phyloP scores from a whole-genome alignment of 2,113 vertebrate species.

The Leptodactylus fuscus region DNA sequence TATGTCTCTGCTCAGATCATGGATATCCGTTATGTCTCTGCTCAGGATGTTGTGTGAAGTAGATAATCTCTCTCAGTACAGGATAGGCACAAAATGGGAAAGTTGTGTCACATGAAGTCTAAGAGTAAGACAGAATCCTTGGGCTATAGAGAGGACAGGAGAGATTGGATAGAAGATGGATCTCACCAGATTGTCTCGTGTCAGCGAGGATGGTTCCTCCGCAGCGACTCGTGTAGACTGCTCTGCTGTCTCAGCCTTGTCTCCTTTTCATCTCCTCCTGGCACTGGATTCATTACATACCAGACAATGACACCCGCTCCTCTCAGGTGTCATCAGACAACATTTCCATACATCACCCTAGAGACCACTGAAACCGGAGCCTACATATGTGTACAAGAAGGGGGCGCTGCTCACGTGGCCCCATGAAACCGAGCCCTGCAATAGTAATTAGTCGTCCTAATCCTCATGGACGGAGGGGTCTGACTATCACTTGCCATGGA shows the following conservation, averaged over 20 bases:
- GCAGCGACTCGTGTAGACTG: not conserved
- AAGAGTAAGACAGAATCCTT: no score
- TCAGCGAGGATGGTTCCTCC: not conserved
- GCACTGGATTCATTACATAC: constrained; percentile 34
- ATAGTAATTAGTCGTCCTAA: not conserved
- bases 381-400: not conserved
- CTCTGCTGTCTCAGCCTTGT: not conserved
- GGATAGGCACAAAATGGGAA: no score
- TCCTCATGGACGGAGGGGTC: not conserved
- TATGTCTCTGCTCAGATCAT: not conserved
- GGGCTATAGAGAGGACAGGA: not conserved
- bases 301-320: constrained; percentile 29
- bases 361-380: constrained; percentile 43
- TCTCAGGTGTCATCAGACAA: constrained; percentile 29
- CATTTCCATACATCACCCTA: constrained; percentile 11
- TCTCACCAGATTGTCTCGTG: not conserved
- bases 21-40: not conserved
- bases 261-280: constrained; percentile 13
- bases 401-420: not conserved
- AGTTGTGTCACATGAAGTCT: no score
- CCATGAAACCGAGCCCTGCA: not conserved
- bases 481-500: not conserved
- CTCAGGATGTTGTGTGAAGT: not conserved
- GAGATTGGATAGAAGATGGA: not conserved
- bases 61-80: no score